Evolutionary conservation across 2,888 invertebrate genomes (phyloP).

Genomic region (Lycophotia porphyrea): DNA sequence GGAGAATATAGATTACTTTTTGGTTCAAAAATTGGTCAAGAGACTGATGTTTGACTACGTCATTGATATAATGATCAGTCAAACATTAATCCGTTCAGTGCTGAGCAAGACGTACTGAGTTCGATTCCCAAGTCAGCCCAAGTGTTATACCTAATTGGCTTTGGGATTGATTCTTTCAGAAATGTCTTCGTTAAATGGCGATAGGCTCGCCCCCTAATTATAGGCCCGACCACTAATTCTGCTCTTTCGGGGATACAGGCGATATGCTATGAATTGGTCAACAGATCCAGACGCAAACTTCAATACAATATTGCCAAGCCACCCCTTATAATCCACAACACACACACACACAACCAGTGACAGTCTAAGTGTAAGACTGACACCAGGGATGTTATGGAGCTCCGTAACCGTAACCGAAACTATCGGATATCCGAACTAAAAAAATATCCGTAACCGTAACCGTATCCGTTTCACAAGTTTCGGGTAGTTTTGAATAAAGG

Average conservation of each 20-base stretch:
- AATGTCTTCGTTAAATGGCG: background rate
- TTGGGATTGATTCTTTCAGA: background rate
- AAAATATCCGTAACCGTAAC: too few species aligned
- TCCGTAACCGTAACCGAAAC: too few species aligned
- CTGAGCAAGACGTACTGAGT: background rate
- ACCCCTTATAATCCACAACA: constrained; percentile 26
- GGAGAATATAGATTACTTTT: background rate
- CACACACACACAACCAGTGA: constrained; percentile 9
- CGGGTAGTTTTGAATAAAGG: too few species aligned
- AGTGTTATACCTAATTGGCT: background rate
- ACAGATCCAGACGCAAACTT: background rate
- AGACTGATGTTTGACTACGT: background rate
- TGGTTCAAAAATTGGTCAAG: background rate
- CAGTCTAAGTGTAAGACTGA: constrained; percentile 5
- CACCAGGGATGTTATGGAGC: too few species aligned
- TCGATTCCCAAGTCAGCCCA: background rate
- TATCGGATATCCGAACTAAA: too few species aligned
- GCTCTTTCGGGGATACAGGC: background rate
- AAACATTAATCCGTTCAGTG: background rate
- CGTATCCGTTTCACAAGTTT: too few species aligned
- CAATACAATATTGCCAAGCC: background rate
- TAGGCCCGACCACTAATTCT: too few species aligned
- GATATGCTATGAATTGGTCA: background rate
- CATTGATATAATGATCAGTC: background rate
- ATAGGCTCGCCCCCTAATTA: background rate